A percentile compares a stretch with the other conserved stretches of the same genome.
Conservation (phyloP, 2,113 vertebrate genomes). For the Probosciger aterrimus region DNA sequence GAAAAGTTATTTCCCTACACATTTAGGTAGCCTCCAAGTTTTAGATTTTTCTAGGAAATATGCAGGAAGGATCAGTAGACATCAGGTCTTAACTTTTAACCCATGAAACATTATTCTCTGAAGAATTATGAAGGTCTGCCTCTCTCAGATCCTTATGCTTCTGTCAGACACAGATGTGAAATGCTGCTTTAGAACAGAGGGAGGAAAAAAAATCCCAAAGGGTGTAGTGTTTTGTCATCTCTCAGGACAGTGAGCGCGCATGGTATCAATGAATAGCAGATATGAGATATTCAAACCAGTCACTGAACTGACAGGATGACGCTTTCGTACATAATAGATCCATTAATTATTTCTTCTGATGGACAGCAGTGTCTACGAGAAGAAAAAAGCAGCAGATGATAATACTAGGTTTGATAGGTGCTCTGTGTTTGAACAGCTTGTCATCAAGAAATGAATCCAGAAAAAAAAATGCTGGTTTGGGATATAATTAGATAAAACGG, state of each 20-base stretch:
- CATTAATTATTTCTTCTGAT: constrained; percentile 79
- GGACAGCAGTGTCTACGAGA: constrained; percentile 68
- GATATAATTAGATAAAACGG: constrained; percentile 68
- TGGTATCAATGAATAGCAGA: constrained; percentile 74
- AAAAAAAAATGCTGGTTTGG: constrained; percentile 33
- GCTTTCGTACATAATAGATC: constrained; percentile 73
- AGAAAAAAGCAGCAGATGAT: constrained; percentile 63
- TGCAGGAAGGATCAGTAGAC: constrained; percentile 1
- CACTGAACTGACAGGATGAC: constrained; percentile 70
- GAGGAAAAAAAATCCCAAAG: constrained; percentile 77
- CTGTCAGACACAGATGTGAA: constrained; percentile 80
- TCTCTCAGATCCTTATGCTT: constrained; percentile 49
- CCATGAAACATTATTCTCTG: constrained; percentile 33
- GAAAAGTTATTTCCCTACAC: constrained; percentile 61
- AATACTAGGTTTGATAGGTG: constrained; percentile 61
- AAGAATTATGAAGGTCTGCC: constrained; percentile 48
- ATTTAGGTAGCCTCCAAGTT: not conserved
- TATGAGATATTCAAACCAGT: constrained; percentile 76
- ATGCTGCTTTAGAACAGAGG: constrained; percentile 70
- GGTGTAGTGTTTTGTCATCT: constrained; percentile 83
- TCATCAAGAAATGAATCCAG: constrained; percentile 54
- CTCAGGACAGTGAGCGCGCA: constrained; percentile 82
- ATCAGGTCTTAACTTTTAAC: constrained; percentile 67
- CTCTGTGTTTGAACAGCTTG: constrained; percentile 70
- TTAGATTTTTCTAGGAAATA: constrained; percentile 12